phyloP scores from a whole-genome alignment of 2,888 invertebrate species.

The Volucella bombylans region DNA sequence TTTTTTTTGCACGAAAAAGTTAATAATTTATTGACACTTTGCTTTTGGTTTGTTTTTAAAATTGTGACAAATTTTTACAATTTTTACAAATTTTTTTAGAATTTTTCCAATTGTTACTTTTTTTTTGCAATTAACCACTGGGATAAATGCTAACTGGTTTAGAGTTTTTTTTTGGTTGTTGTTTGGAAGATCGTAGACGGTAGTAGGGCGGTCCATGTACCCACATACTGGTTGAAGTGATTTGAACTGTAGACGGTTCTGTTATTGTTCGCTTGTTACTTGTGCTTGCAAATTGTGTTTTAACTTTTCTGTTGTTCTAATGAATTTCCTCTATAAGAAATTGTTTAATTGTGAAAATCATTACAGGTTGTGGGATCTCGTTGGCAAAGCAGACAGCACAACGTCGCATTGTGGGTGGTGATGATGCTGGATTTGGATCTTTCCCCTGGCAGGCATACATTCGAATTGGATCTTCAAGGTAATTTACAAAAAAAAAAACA shows the following conservation, averaged over 20 bases:
- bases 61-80: no score
- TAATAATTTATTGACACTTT: no score
- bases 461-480: constrained; percentile 94
- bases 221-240: constrained; percentile 4
- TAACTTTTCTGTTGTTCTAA: constrained; percentile 33
- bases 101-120: constrained; percentile 1
- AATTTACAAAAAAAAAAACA: constrained; percentile 73
- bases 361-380: constrained; percentile 94
- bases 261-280: constrained; percentile 35
- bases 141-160: constrained; percentile 66
- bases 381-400: constrained; percentile 93
- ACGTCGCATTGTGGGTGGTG: constrained; percentile 94
- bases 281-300: constrained; percentile 67
- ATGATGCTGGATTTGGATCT: constrained; percentile 96
- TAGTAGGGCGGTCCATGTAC: constrained; percentile 11
- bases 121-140: constrained; percentile 70
- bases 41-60: no score
- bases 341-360: not conserved
- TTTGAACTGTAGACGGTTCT: constrained; percentile 45
- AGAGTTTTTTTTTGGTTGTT: constrained; percentile 54
- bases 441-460: constrained; percentile 98
- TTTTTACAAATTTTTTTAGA: no score
- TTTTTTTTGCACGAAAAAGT: no score
- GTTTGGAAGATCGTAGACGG: constrained; percentile 62
- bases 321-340: constrained; percentile 15